Conservation (phyloP, 2,797 vertebrate genomes). For the Rhinogobio ventralis region DNA sequence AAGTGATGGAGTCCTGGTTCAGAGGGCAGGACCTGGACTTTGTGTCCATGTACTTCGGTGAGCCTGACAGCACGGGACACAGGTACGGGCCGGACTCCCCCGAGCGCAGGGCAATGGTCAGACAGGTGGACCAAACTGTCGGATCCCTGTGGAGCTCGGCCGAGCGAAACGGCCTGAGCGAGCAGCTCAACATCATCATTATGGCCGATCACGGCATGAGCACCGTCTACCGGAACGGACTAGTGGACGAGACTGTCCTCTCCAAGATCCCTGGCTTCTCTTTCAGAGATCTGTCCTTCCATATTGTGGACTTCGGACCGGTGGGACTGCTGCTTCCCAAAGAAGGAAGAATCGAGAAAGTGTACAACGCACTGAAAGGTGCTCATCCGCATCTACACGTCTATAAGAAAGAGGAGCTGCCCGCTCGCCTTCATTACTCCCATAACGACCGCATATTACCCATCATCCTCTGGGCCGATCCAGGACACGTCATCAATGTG, state of each 20-base stretch:
- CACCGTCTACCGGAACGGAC: conserved; percentile 68
- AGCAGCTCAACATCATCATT: conserved; percentile 86
- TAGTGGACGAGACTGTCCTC: conserved; percentile 78
- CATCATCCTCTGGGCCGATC: conserved; percentile 83
- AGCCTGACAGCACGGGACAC: conserved; percentile 88
- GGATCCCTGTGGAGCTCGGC: conserved; percentile 83
- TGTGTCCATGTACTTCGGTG: conserved; percentile 89
- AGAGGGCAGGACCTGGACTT: conserved; percentile 79
- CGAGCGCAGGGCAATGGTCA: conserved; percentile 79
- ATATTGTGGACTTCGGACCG: conserved; percentile 90
- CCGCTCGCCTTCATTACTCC: conserved; percentile 79
- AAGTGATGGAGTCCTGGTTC: conserved; percentile 85
- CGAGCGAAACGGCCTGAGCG: conserved; percentile 59
- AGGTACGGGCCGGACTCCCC: conserved; percentile 84
- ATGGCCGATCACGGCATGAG: conserved; percentile 92
- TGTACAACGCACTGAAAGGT: conserved; percentile 81
- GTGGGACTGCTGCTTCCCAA: conserved; percentile 87
- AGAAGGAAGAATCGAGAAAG: conserved; percentile 82
- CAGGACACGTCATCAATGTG: conserved; percentile 90
- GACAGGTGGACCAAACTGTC: conserved; percentile 86
- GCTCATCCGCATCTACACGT: conserved; percentile 87
- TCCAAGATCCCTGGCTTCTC: conserved; percentile 77
- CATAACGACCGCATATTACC: conserved; percentile 83
- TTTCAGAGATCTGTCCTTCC: conserved; percentile 84
- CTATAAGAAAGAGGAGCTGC: conserved; percentile 88